Conservation (phyloP, 1,140 invertebrate species). For the Chymomyza costata region DNA sequence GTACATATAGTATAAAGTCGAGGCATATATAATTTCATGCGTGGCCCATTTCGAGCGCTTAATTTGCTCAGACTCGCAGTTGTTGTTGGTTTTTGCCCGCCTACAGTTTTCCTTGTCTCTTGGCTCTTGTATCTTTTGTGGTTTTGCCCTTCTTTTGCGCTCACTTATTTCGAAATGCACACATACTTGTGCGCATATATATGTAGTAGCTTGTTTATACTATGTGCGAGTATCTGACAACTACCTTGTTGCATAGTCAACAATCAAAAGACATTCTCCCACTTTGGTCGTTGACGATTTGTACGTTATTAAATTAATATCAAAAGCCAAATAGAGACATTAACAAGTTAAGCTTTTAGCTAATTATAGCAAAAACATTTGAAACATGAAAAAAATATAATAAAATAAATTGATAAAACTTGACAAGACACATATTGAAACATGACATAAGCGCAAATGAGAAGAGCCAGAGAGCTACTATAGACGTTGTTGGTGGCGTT, state of each 20-base stretch:
- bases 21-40: slow-evolving; percentile 6
- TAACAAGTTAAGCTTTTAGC: slow-evolving; percentile 7
- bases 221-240: no score
- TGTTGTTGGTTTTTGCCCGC: no score
- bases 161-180: neutral
- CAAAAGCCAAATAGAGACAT: slow-evolving; percentile 21
- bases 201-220: neutral
- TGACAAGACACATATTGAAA: slow-evolving; percentile 25
- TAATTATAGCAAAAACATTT: slow-evolving; percentile 28
- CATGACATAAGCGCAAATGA: slow-evolving; percentile 39
- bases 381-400: slow-evolving; percentile 10
- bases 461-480: no score
- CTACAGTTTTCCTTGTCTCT: slow-evolving; percentile 22
- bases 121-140: no score
- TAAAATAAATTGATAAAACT: neutral
- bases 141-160: no score
- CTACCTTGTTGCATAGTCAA: no score
- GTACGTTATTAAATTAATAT: slow-evolving; percentile 21
- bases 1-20: no score
- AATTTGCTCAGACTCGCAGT: no score
- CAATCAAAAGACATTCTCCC: no score
- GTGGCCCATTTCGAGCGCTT: slow-evolving; percentile 37
- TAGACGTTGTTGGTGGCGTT: no score
- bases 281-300: slow-evolving; percentile 2
- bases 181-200: neutral